These are phyloP conservation scores for Orthonyx spaldingii DNA, from an alignment of 2,113 vertebrate genomes.

Conservation along the genomic window DNA sequence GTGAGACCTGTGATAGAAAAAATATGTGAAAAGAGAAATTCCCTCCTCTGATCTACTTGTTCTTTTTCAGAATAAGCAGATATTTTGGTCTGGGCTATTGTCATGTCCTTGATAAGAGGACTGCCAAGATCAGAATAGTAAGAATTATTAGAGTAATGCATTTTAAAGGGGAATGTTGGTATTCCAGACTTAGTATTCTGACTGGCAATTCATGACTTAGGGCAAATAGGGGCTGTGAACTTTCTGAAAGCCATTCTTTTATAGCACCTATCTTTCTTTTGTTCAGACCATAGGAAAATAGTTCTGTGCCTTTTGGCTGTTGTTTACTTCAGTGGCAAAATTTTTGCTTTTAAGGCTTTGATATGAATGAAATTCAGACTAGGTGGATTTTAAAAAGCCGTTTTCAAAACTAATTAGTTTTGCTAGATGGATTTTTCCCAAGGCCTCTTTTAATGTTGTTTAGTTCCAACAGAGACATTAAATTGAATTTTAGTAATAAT, in stretches of 20 bases:
- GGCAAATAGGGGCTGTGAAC: not conserved
- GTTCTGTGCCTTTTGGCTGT: constrained; percentile 10
- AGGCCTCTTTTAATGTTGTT: constrained; percentile 68
- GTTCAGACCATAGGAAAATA: constrained; percentile 1
- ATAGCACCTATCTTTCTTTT: not conserved
- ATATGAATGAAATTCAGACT: constrained; percentile 63
- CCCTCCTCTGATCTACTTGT: not conserved
- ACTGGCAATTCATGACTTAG: not conserved
- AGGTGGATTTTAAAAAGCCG: constrained; percentile 62
- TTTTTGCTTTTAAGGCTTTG: constrained; percentile 55
- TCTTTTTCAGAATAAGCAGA: not conserved
- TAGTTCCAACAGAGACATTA: constrained; percentile 69
- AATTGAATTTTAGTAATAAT: constrained; percentile 79
- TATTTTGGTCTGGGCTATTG: not conserved
- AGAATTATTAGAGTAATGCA: not conserved
- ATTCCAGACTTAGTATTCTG: not conserved
- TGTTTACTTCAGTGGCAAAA: constrained; percentile 54
- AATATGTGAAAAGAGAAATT: not conserved
- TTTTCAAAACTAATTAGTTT: constrained; percentile 75
- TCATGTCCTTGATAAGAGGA: not conserved
- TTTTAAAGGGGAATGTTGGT: not conserved
- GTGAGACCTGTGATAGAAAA: not conserved
- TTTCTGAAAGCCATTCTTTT: not conserved
- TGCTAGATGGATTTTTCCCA: constrained; percentile 56
- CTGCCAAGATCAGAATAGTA: not conserved